Evolutionary conservation across 2,113 vertebrate species (phyloP), one percentile per base, ranked within the genome.

Genomic region (Psettodes erumei): DNA sequence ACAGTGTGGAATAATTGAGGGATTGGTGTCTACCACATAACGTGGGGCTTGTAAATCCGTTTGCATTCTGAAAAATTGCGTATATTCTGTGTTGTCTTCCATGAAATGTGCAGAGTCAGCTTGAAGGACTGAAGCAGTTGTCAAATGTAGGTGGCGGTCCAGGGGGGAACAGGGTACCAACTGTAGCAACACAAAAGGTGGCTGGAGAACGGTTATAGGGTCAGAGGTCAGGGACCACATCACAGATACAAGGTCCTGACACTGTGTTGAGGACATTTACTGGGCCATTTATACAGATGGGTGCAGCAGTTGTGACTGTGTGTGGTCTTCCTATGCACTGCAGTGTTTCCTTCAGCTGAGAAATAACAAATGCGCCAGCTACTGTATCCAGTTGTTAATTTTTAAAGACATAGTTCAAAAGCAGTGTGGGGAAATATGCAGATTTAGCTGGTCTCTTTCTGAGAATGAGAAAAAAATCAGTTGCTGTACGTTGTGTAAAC

Each of bases 291-390:
- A 76, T 81, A 77, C 54, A 65, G 75, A 79, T 59, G 66, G 59
- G 50, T 67, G 71, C 45, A 77, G 33, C 50, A 54, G 53, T 61
- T 32, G 21, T 58, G 66, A 55, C 75, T 89, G 86, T 92, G 93
- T 93, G 92, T 90, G 91, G 91, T 88, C 89, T 50, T n/a, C n/a
- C n/a, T n/a, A n/a, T n/a, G 6, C 40, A 23, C n/a, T n/a, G 2
- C 37, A 70, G 37, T 15, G 18, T 19, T 30, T 9, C 16, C 35
- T 25, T 37, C 21, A 35, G 18, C 12, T 63, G 18, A 47, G 25
- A 28, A 54, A 67, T 30, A 25, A 65, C 25, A 38, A 12, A 13
- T 42, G 38, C 6, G 15, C 18, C 43, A 45, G 7, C n/a, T n/a
- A n/a, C n/a, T n/a, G 18, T 45, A 45, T n/a, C 3, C 19, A n/a